Base-by-base conservation (phyloP, 2,113 vertebrate species). In the Manacus vitellinus region DNA sequence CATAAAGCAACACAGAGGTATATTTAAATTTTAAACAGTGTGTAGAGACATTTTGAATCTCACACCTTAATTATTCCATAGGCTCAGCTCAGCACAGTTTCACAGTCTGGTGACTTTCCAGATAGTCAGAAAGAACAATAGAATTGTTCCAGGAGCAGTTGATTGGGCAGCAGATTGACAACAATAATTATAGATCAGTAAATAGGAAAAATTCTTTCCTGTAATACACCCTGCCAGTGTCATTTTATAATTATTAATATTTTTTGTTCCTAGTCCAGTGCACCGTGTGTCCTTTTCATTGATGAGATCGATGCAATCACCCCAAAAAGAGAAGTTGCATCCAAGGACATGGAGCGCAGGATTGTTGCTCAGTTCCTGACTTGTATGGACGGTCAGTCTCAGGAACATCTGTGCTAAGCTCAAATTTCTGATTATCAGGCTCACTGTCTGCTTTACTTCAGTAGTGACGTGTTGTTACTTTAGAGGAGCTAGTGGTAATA, bases 271-370 rank as follows among this genome's bases (percentile, higher is more conserved):
- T 76, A 98, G 99, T 98, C 96, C 92, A 98, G 96, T 49, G 98
- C 99, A 43, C 99, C 99, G 0, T 99, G 99, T 94, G 98, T 99
- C 94, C 95, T 99, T 67, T 99, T 99, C 96, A 99, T 99, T n/a
- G 99, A 99, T 19, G 99, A 99, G 97, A 99, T 99, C 6, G 99
- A 99, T 35, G 98, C 99, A 14, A 99, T 99, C 94, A 99, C 99
- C 4, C 99, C 99, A 0, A 99, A 99, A 94, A 98, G 99, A 98
- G 99, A 99, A 97, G 98, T 99, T 37, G 99, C 99, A 6, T 99
- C 99, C 1, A 99, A 99, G 97, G 99, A 99, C 97, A 99, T 99
- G 99, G 99, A 99, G 97, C 97, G 99, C 49, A 99, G 99, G 93
- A 99, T 99, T 33, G 99, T 99, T 24, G 99, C 99, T 66, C 99